Base-by-base conservation (phyloP, 2,797 vertebrate genomes). In the Lagodon rhomboides region DNA sequence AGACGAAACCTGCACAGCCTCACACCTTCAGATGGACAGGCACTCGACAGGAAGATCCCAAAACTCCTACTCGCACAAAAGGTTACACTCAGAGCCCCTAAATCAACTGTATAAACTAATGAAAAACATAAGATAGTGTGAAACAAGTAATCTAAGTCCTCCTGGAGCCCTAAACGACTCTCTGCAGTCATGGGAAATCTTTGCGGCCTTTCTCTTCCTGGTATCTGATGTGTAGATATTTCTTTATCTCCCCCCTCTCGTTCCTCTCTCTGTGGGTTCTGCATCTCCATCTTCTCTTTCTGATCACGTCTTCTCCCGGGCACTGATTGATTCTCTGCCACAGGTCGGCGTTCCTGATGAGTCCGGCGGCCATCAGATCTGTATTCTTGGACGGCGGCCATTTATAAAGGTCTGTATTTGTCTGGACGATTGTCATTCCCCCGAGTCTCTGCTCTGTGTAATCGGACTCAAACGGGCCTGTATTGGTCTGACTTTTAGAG, bases 321-420 rank as follows among this genome's bases (percentile, higher is more conserved):
- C 61, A 20, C 17, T 17, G 69, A 73, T 23, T 44, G 70, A 68
- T 68, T 59, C 12, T 23, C 44, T 44, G 51, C 9, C 65, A 53
- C 38, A 34, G 41, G 23, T 66, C 68, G 16, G 53, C 5, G 7
- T 51, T 3, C 53, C 53, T 25, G 41, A 50, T 16, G 18, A 22
- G 23, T 60, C 50, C 20, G 11, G 44, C 20, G 11, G 44, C 15
- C 68, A 10, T 47, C 47, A 72, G 15, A 4, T 18, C 43, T 62
- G 47, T 15, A 9, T 30, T 53, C 34, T 25, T 44, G 1, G 1
- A 10, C 5, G 5, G 22, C 51, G 22, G 44, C 56, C 8, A 2
- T 44, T 50, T 8, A 20, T 50, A 66, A 38, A 23, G 18, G 13
- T 27, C 54, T 47, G 53, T 12, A 20, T 38, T 34, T 55, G 34